Base-by-base conservation (phyloP, 2,113 vertebrate species). In the Paedocypris sp. region DNA sequence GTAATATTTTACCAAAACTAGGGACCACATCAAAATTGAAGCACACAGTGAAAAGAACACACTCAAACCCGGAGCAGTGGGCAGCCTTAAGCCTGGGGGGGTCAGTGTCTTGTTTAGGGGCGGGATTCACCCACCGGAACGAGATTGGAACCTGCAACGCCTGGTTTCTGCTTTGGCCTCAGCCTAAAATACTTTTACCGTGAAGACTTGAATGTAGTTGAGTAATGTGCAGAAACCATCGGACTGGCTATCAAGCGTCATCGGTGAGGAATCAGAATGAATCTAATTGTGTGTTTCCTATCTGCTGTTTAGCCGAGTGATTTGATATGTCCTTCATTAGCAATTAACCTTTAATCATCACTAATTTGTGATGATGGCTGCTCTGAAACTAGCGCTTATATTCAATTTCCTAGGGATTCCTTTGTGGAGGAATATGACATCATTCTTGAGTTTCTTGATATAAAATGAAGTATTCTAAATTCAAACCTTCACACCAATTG, bases 281-380 rank as follows among this genome's bases (percentile, higher is more conserved):
- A 70, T 70, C 66, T 58, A 57, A 70, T 70, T 45, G 68, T 53
- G 25, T 42, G 25, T 57, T 60, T 53, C 33, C 51, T 53, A n/a
- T 66, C 63, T 45, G 29, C 36, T 56, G 25, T 51, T 51, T 62
- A 57, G 41, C 51, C 20, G 54, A 46, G 42, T 32, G 62, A 62
- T 70, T 62, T 42, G 62, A 70, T 66, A 43, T 58, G 63, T 70
- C 63, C 63, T 66, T 66, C 58, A 25, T 65, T 65, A 66, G 50
- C 58, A 39, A 45, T 64, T 62, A 53, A 70, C 63, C 68, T 70
- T 62, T 70, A 60, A 48, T 70, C 50, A 66, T 60, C 49, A 33
- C 28, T 36, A 41, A 42, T 70, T 51, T 49, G 56, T 22, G 46
- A 51, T 19, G 58, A 66, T 70, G 58, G 60, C 45, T 51, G 25